A percentile compares a stretch with the other conserved stretches of the same genome.
Evolutionary conservation across 2,113 vertebrate genomes (phyloP).

Genomic region (Podarcis raffonei): DNA sequence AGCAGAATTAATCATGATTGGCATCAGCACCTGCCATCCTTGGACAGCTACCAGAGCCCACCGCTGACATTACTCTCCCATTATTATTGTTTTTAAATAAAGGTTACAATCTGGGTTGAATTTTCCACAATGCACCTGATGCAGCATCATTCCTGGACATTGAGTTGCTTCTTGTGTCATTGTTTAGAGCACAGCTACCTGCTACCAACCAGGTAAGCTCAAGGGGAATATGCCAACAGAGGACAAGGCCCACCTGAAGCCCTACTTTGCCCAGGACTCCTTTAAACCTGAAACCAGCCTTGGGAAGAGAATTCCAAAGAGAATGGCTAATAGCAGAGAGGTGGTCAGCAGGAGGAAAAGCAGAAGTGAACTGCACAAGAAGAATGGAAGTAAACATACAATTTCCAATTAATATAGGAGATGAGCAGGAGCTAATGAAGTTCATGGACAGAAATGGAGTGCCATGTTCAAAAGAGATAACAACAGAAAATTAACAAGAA

Average conservation of each 20-base stretch:
- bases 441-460: not conserved
- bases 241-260: too few relatives aligned
- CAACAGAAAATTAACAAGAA: not conserved
- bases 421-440: not conserved
- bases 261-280: too few relatives aligned
- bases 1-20: not conserved
- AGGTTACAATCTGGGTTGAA: too few relatives aligned
- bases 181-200: too few relatives aligned
- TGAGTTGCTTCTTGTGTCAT: not conserved
- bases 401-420: not conserved
- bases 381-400: not conserved
- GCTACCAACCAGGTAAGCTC: too few relatives aligned
- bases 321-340: not conserved
- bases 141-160: not conserved
- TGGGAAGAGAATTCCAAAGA: not conserved
- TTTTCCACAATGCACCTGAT: not conserved
- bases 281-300: too few relatives aligned
- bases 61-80: not conserved
- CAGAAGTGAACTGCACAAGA: not conserved
- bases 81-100: not conserved
- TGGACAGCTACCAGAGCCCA: not conserved
- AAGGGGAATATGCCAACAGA: too few relatives aligned
- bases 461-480: not conserved
- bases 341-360: not conserved
- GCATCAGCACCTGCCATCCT: not conserved